Conservation (phyloP, 1,140 invertebrate species). For the Lasioglossum albipes region DNA sequence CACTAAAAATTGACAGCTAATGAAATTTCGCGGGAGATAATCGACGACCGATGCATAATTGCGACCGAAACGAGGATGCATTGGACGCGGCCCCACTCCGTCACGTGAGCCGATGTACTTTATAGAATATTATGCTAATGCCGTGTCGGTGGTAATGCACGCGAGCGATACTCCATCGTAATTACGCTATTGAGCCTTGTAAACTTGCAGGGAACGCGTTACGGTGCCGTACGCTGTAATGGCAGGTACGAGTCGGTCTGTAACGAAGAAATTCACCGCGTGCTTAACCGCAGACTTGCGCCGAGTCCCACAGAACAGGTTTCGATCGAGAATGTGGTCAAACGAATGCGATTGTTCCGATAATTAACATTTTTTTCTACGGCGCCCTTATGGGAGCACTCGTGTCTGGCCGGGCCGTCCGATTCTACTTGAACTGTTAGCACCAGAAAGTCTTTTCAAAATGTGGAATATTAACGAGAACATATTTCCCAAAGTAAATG, state of each 20-base stretch:
- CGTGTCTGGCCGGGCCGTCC: background rate
- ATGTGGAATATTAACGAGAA: too few species aligned
- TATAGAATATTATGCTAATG: constrained; percentile 42
- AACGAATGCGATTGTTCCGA: background rate
- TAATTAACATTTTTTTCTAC: background rate
- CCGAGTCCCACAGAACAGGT: background rate
- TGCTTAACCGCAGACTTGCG: constrained; percentile 1
- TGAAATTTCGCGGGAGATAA: too few species aligned
- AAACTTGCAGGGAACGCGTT: constrained; percentile 6
- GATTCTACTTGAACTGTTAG: too few species aligned
- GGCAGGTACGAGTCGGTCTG: background rate
- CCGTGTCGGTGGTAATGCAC: constrained; percentile 27
- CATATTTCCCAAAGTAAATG: too few species aligned
- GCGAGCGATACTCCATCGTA: constrained; percentile 14
- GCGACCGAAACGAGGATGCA: background rate
- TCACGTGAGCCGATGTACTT: background rate
- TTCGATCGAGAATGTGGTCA: background rate
- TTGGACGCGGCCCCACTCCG: too few species aligned
- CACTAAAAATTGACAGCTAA: too few species aligned
- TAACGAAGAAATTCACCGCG: constrained; percentile 4
- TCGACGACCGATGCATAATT: background rate
- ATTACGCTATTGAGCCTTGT: constrained; percentile 32
- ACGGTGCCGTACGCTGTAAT: constrained; percentile 27
- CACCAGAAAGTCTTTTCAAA: too few species aligned
- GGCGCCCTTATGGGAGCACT: background rate